Conservation (phyloP, 2,888 invertebrate species). For the Operophtera brumata region DNA sequence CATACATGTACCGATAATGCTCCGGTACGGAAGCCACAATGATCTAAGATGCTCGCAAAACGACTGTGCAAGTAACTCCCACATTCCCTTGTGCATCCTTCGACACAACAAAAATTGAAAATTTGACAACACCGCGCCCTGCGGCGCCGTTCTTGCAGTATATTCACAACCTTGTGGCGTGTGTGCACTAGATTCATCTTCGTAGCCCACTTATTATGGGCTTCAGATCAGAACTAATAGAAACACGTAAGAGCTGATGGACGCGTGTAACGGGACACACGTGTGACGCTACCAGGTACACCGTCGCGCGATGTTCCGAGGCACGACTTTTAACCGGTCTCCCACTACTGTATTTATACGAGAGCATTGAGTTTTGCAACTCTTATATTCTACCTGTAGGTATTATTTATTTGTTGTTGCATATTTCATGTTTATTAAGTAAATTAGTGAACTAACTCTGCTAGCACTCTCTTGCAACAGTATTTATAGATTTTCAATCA, state of each 20-base stretch:
- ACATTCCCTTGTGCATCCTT: too few relatives aligned
- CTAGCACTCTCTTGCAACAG: too few relatives aligned
- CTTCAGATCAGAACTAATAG: constrained; percentile 25
- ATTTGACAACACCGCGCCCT: too few relatives aligned
- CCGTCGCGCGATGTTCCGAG: constrained; percentile 10
- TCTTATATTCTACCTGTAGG: not conserved
- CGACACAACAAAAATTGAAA: too few relatives aligned
- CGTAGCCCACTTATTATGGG: constrained; percentile 1
- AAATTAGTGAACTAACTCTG: too few relatives aligned
- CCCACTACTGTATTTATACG: constrained; percentile 4
- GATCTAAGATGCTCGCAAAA: too few relatives aligned
- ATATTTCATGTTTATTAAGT: not conserved
- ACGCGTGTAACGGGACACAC: constrained; percentile 42
- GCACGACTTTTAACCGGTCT: constrained; percentile 22
- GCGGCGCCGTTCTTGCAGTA: too few relatives aligned
- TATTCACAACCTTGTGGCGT: too few relatives aligned
- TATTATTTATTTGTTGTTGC: constrained; percentile 3
- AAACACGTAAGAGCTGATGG: constrained; percentile 33
- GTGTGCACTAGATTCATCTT: not conserved
- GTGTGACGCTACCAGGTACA: constrained; percentile 37
- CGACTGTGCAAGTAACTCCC: too few relatives aligned
- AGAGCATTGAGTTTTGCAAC: constrained; percentile 11
- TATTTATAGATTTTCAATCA: too few relatives aligned
- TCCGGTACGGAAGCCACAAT: too few relatives aligned
- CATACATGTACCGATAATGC: too few relatives aligned